Evolutionary conservation across 2,113 vertebrate species (phyloP), one percentile per base, ranked within the genome.

Genomic region (Ochotona princeps): DNA sequence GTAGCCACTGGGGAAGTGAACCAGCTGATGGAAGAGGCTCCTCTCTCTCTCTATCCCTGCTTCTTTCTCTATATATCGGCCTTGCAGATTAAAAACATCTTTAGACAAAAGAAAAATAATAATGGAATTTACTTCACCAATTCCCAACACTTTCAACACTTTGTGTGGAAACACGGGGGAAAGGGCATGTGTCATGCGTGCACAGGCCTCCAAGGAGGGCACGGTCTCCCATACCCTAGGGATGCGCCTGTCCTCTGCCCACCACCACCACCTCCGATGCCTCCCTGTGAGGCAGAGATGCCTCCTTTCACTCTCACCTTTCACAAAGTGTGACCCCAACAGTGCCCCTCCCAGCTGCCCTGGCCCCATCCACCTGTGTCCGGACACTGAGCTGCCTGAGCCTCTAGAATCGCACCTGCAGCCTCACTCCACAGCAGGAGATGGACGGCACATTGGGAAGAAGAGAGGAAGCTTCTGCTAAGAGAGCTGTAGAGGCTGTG

Each of bases 211-310:
- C 2, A 1, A 3, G 10, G 2, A 13, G 1, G 51, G 60, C 20
- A 26, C 15, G 10, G 8, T 5, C 67, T 3, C 0, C 30, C 21
- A 2, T 0, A 1, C 8, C 8, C 4, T 1, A 0, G 28, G 23
- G 18, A 38, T 15, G 14, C 9, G 28, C 13, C 15, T 35, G n/a
- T 12, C 9, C 54, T 25, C 25, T 13, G 23, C 20, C 20, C 10
- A 21, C 2, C 35, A 67, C 54, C 54, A 54, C 35, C 14, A 1
- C 14, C 54, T 15, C 54, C 12, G 18, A 65, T 21, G 1, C 23
- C 61, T 26, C 61, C 23, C 61, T 26, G 26, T 65, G 63, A 65
- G 23, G 6, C 6, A 1, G 7, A 10, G 63, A 65, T 23, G 63
- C 21, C 26, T 23, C 21, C 20, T 12, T 2, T 18, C 25, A 23